These are phyloP conservation scores for Poeciliopsis presidionis DNA, from an alignment of 2,797 vertebrate species.

Conservation along the genomic window DNA sequence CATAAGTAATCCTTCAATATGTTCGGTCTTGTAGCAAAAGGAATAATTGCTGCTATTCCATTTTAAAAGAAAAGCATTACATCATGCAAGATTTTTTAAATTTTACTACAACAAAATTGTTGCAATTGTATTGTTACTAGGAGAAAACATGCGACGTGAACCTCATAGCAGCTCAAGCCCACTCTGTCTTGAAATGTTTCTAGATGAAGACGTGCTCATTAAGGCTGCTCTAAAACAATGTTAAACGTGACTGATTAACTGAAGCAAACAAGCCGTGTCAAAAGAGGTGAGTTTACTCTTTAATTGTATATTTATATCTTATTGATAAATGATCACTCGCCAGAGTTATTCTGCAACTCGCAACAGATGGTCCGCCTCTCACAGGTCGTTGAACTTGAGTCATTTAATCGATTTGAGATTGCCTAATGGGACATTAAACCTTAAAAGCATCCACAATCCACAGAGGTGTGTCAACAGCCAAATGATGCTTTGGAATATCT, in stretches of 20 bases:
- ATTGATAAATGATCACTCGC: background rate
- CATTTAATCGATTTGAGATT: background rate
- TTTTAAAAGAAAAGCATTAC: background rate
- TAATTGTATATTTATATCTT: constrained; percentile 1
- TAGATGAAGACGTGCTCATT: background rate
- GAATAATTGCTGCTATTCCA: background rate
- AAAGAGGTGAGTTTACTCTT: background rate
- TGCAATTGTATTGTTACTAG: background rate
- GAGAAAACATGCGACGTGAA: background rate
- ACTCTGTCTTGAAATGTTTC: background rate
- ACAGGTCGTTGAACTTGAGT: background rate
- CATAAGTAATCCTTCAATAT: background rate
- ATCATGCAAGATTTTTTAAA: background rate
- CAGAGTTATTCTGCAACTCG: background rate
- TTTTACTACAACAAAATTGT: background rate
- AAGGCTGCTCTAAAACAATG: background rate
- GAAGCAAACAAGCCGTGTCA: background rate
- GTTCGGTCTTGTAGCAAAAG: background rate
- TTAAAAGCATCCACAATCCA: background rate
- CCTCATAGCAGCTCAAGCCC: background rate
- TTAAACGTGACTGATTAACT: background rate
- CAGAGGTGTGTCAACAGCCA: background rate
- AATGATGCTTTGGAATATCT: background rate
- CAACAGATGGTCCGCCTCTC: background rate
- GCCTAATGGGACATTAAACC: background rate